Evolutionary conservation across 2,888 invertebrate genomes (phyloP).

Genomic region (Dicycla oo): DNA sequence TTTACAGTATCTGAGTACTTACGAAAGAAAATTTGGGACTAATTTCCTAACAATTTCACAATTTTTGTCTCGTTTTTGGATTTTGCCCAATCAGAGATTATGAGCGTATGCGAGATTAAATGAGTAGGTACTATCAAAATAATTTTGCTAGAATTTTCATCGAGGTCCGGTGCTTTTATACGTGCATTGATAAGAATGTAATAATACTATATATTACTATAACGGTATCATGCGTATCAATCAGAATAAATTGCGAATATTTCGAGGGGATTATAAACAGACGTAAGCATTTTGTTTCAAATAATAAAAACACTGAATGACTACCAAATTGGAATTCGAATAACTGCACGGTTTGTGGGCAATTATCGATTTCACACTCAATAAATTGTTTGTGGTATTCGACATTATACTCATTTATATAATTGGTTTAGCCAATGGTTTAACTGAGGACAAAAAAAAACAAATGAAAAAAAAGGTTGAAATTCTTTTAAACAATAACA

Average conservation of each 20-base stretch:
- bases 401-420: neutral
- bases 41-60: neutral
- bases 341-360: neutral
- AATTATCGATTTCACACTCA: constrained; percentile 16
- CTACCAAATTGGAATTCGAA: neutral
- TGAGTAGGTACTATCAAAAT: constrained; percentile 26
- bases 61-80: neutral
- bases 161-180: constrained; percentile 23
- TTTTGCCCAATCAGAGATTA: constrained; percentile 15
- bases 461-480: neutral
- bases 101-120: constrained; percentile 28
- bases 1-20: neutral
- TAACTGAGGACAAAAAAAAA: neutral
- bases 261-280: neutral
- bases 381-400: constrained; percentile 23
- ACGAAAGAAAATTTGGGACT: neutral
- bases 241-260: constrained; percentile 22
- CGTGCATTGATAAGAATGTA: constrained; percentile 37
- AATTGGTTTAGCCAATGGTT: neutral
- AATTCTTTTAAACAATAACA: neutral
- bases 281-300: neutral
- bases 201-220: constrained; percentile 29
- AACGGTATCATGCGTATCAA: neutral
- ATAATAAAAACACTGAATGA: neutral
- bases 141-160: constrained; percentile 11